These are phyloP conservation scores for Karalla daura DNA, from an alignment of 2,797 vertebrate genomes.

Conservation along the genomic window DNA sequence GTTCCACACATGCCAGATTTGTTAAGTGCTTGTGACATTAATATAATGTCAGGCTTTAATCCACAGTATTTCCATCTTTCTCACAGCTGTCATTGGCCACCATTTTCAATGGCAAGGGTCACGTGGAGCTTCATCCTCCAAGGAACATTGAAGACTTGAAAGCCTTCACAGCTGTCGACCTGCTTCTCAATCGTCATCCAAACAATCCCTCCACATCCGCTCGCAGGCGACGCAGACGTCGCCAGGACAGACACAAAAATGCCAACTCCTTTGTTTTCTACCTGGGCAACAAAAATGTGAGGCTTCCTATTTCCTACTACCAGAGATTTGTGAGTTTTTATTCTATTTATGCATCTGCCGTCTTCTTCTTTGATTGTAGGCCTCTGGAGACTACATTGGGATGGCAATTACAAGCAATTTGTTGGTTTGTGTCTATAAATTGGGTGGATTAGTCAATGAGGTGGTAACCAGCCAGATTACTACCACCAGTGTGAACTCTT, in stretches of 20 bases:
- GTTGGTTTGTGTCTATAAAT: conserved; percentile 73
- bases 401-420: conserved; percentile 64
- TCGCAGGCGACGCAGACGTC: conserved; percentile 6
- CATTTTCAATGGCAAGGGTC: conserved; percentile 88
- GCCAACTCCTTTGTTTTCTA: conserved; percentile 87
- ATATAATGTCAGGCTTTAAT: too few relatives aligned
- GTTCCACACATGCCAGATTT: too few relatives aligned
- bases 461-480: conserved; percentile 62
- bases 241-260: conserved; percentile 49
- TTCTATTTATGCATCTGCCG: not conserved
- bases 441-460: conserved; percentile 66
- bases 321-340: not conserved
- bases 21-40: too few relatives aligned
- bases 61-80: not conserved
- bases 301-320: conserved; percentile 35
- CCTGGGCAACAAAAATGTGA: conserved; percentile 88
- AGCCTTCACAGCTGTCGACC: conserved; percentile 87
- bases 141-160: conserved; percentile 86
- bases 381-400: conserved; percentile 69
- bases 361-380: conserved; percentile 34
- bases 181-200: conserved; percentile 85
- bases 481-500: conserved; percentile 29
- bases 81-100: conserved; percentile 86
- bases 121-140: conserved; percentile 88
- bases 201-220: not conserved